Percentiles rank a stretch among this genome's conserved stretches.
phyloP scores from a whole-genome alignment of 2,797 vertebrate species.

The Sebastes paucispinis region DNA sequence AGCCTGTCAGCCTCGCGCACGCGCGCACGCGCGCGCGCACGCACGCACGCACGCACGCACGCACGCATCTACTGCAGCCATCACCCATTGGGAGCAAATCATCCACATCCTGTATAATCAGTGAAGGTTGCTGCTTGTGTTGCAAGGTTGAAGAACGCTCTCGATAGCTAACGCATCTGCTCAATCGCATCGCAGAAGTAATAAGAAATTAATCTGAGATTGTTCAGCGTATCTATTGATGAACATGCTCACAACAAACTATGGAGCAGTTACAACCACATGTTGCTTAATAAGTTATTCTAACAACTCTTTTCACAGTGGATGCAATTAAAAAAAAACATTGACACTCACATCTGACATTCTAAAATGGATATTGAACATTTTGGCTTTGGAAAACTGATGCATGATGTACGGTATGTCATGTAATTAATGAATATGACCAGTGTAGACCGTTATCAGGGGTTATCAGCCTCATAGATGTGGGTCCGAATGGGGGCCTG shows the following conservation, averaged over 20 bases:
- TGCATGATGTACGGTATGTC: no score
- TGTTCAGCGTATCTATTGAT: neutral
- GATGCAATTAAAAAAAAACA: neutral
- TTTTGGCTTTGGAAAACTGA: no score
- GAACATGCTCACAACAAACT: neutral
- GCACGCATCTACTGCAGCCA: neutral
- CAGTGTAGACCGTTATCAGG: no score
- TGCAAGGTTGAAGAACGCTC: slow-evolving; percentile 2
- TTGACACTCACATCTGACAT: neutral
- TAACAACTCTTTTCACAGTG: neutral
- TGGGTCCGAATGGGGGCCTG: no score
- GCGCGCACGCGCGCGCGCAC: neutral
- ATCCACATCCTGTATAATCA: slow-evolving; percentile 18
- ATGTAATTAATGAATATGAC: no score
- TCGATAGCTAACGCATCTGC: neutral
- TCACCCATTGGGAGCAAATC: slow-evolving; percentile 5
- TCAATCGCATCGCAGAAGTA: neutral
- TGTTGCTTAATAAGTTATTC: neutral
- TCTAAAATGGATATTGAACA: neutral
- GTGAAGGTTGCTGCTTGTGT: neutral
- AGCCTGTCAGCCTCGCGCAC: slow-evolving; percentile 8
- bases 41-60: no score
- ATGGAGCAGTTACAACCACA: neutral
- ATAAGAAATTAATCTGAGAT: neutral
- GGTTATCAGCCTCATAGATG: no score